These are phyloP conservation scores for Panopea generosa DNA, from an alignment of 2,888 invertebrate species.

Conservation along the genomic window DNA sequence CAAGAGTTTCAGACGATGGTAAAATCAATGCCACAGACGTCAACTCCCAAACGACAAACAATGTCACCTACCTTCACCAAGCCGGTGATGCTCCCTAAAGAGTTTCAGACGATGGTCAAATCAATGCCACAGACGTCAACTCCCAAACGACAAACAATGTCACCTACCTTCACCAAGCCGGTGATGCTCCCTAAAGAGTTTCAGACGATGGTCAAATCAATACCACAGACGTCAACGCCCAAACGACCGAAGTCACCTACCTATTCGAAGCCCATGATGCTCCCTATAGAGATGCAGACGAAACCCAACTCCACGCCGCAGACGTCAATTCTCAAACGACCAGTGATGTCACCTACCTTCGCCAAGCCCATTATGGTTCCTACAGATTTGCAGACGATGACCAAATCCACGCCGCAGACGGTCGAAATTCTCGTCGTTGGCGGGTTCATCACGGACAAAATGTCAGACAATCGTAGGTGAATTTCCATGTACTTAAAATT, in stretches of 20 bases:
- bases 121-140: too few species aligned
- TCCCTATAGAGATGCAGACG: too few species aligned
- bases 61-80: too few species aligned
- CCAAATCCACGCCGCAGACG: not conserved
- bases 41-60: not conserved
- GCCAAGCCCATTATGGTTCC: constrained; percentile 34
- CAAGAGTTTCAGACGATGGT: constrained; percentile 6
- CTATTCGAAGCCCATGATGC: too few species aligned
- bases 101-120: constrained; percentile 6
- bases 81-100: constrained; percentile 11
- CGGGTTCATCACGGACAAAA: constrained; percentile 34
- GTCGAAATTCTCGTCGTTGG: constrained; percentile 58
- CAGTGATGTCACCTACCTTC: constrained; percentile 8
- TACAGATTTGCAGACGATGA: constrained; percentile 6
- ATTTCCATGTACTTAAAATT: too few species aligned
- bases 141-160: not conserved
- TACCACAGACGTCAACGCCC: not conserved
- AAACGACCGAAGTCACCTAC: too few species aligned
- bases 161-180: constrained; percentile 25
- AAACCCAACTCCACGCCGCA: too few species aligned
- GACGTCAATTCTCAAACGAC: too few species aligned
- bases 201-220: constrained; percentile 5
- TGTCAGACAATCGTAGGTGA: not conserved
- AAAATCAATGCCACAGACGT: not conserved
- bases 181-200: constrained; percentile 21